Base-by-base conservation (phyloP, 2,113 vertebrate genomes). In the Columbina picui region DNA sequence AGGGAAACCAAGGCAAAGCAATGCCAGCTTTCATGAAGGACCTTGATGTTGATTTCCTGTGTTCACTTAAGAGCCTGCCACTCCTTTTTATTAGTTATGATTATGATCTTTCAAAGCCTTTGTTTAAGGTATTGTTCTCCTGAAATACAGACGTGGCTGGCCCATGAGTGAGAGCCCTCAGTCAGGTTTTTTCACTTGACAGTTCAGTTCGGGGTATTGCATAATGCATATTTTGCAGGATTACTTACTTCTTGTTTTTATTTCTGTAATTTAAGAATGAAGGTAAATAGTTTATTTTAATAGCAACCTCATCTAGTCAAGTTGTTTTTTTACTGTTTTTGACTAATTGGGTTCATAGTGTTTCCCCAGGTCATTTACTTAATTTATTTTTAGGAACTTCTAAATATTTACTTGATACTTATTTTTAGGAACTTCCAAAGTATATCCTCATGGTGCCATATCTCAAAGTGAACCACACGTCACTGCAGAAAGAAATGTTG, bases 201-300 rank as follows among this genome's bases (percentile, higher is more conserved):
- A 57, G 50, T 84, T 75, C 67, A 6, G 50, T 76, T 91, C 36
- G 3, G 12, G 10, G 13, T 32, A 89, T 93, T 93, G 75, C 63
- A 53, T 85, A 84, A 70, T 78, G 68, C 2, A 1, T 93, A 34
- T 82, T 80, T 75, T 90, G 84, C 59, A 73, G 34, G 18, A 52
- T 67, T 50, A 90, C 85, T 73, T 90, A 92, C 82, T 94, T 93
- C 89, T 90, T 47, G 3, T 1, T 96, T 95, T 95, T 89, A 74
- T 94, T 97, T 97, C 78, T 94, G 67, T 74, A 85, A 85, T 90
- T 86, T 77, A 73, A 79, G 50, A 6, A 23, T 75, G 75, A 91
- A 93, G 43, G 68, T 60, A 96, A 94, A 41, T 78, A 22, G 45
- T 70, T 85, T 84, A 26, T 81, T 55, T 87, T 93, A 65, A 76